A percentile compares a stretch with the other conserved stretches of the same genome.
Conservation (phyloP, 1,140 invertebrate species). For the Drosophila insularis region DNA sequence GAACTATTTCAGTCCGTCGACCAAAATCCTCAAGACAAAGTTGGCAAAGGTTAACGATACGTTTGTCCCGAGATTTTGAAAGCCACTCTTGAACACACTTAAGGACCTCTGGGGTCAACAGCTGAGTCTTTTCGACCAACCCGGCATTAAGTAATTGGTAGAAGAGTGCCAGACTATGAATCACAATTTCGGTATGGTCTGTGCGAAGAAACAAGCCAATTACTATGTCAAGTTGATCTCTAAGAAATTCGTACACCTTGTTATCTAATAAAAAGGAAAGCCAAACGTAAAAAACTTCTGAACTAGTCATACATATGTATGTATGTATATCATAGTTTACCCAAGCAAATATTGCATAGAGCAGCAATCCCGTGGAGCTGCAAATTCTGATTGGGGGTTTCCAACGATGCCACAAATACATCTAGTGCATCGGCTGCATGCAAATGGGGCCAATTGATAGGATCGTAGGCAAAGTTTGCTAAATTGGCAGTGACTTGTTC, state of each 20-base stretch:
- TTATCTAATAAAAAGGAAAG: conserved; percentile 14
- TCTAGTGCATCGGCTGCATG: conserved; percentile 89
- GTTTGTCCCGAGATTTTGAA: conserved; percentile 45
- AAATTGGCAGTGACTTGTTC: conserved; percentile 95
- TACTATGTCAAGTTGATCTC: conserved; percentile 26
- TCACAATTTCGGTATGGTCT: conserved; percentile 56
- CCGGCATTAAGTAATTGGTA: conserved; percentile 47
- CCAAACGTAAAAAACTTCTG: not conserved
- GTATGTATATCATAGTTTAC: conserved; percentile 82
- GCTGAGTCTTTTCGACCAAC: conserved; percentile 16
- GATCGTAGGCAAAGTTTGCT: conserved; percentile 97
- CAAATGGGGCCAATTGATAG: conserved; percentile 94
- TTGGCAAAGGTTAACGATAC: conserved; percentile 56
- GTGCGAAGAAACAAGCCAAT: conserved; percentile 28
- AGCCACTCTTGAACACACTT: conserved; percentile 58
- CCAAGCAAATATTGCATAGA: conserved; percentile 91
- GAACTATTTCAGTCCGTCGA: conserved; percentile 41
- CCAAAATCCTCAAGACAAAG: conserved; percentile 66
- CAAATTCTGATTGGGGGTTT: conserved; percentile 85
- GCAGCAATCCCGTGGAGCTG: conserved; percentile 90
- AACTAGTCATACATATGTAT: too few relatives aligned
- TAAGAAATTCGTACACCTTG: conserved; percentile 33
- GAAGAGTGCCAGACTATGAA: conserved; percentile 55
- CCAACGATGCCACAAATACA: conserved; percentile 89
- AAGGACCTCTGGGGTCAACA: conserved; percentile 47